These are phyloP conservation scores for Gastracanthus pulcherrimus DNA, from an alignment of 2,888 invertebrate genomes.

Conservation along the genomic window DNA sequence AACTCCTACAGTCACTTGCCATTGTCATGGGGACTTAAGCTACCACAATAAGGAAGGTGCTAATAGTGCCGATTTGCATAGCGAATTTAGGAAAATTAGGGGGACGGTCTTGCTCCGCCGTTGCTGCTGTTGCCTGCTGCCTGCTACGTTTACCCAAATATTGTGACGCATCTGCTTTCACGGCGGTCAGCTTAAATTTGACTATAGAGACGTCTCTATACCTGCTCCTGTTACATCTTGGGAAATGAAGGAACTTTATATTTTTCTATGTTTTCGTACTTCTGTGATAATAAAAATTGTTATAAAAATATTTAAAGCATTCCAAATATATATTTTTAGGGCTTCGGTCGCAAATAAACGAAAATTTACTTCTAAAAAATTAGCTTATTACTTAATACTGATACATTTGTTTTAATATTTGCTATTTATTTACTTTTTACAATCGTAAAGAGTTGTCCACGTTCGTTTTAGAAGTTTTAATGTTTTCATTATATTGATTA, in stretches of 20 bases:
- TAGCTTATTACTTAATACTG: too few relatives aligned
- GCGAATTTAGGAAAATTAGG: slow-evolving; percentile 49
- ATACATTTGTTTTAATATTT: too few relatives aligned
- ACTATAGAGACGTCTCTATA: slow-evolving; percentile 3
- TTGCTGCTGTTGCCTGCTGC: neutral
- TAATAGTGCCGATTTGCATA: slow-evolving; percentile 55
- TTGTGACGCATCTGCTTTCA: slow-evolving; percentile 37
- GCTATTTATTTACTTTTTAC: too few relatives aligned
- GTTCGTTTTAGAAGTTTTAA: too few relatives aligned
- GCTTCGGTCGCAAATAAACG: too few relatives aligned
- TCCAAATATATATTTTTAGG: too few relatives aligned
- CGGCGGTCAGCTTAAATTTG: slow-evolving; percentile 21
- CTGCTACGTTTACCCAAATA: slow-evolving; percentile 41
- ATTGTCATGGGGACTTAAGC: slow-evolving; percentile 37
- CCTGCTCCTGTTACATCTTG: slow-evolving; percentile 18
- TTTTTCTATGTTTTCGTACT: neutral
- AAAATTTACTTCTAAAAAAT: too few relatives aligned
- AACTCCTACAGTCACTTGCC: slow-evolving; percentile 26
- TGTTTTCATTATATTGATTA: too few relatives aligned
- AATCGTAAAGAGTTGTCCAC: too few relatives aligned
- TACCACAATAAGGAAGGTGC: slow-evolving; percentile 54
- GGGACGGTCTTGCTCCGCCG: neutral
- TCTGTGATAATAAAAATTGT: neutral
- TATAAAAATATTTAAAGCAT: neutral
- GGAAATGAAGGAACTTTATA: slow-evolving; percentile 4